A percentile compares a stretch with the other conserved stretches of the same genome.
phyloP scores from a whole-genome alignment of 2,797 vertebrate genomes.

The Harpagifer antarcticus region DNA sequence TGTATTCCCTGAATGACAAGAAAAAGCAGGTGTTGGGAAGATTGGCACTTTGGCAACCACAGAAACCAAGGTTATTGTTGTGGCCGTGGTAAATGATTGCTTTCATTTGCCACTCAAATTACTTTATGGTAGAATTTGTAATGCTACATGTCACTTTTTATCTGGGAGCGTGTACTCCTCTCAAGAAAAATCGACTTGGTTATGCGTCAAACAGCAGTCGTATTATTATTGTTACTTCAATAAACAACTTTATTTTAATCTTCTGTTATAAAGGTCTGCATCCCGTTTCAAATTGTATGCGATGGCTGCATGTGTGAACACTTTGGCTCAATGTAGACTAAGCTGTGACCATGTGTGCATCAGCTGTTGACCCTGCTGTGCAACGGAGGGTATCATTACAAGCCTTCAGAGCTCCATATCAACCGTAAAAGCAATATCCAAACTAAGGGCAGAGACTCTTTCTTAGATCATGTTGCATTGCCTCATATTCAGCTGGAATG shows the following conservation, averaged over 20 bases:
- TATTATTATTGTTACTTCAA: not conserved
- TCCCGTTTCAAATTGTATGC: not conserved
- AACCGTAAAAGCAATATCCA: not conserved
- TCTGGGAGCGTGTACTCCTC: not conserved
- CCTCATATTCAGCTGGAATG: not conserved
- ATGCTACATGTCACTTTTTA: not conserved
- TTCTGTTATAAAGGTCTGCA: not conserved
- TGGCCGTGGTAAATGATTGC: conserved; percentile 36
- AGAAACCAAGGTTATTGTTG: conserved; percentile 44
- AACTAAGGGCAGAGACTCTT: not conserved
- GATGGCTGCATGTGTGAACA: not conserved
- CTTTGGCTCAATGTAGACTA: not conserved
- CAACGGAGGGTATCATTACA: not conserved
- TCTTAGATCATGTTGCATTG: not conserved
- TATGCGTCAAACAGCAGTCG: not conserved
- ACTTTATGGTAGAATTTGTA: not conserved
- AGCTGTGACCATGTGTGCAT: not conserved
- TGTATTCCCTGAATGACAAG: conserved; percentile 14
- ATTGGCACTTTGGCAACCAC: conserved; percentile 41
- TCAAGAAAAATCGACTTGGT: not conserved
- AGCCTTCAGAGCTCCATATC: not conserved
- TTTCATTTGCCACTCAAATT: conserved; percentile 30
- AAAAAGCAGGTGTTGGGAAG: conserved; percentile 22
- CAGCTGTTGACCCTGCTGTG: not conserved
- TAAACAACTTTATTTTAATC: not conserved